Evolutionary conservation across 2,797 vertebrate genomes (phyloP).

Genomic region (Pogoniulus pusillus): DNA sequence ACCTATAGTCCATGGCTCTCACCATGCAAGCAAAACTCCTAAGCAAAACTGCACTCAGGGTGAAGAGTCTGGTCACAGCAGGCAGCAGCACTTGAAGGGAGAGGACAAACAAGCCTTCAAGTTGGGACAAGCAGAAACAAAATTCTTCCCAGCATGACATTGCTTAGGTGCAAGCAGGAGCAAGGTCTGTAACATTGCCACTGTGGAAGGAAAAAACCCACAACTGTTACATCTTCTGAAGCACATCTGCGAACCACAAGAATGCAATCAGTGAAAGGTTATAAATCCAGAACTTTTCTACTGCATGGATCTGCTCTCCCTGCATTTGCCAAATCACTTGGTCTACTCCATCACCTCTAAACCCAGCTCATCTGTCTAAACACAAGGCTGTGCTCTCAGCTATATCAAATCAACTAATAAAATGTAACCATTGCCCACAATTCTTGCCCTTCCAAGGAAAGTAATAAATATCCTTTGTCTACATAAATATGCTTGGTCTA

Average conservation of each 20-base stretch:
- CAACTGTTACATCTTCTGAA: neutral
- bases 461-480: neutral
- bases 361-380: neutral
- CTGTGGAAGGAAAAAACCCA: neutral
- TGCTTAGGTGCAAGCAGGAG: neutral
- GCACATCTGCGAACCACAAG: neutral
- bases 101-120: neutral
- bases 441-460: neutral
- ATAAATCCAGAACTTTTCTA: neutral
- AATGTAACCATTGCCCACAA: neutral
- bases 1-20: rapidly evolving
- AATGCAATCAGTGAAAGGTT: neutral
- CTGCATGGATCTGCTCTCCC: neutral
- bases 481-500: neutral
- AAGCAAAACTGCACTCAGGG: neutral
- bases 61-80: neutral
- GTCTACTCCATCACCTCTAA: neutral
- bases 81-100: rapidly evolving
- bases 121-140: rapidly evolving
- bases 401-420: neutral
- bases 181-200: neutral
- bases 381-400: neutral
- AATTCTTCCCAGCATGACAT: neutral
- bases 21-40: neutral
- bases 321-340: neutral